phyloP scores from a whole-genome alignment of 2,113 vertebrate species.

The Illadopsis cleaveri region DNA sequence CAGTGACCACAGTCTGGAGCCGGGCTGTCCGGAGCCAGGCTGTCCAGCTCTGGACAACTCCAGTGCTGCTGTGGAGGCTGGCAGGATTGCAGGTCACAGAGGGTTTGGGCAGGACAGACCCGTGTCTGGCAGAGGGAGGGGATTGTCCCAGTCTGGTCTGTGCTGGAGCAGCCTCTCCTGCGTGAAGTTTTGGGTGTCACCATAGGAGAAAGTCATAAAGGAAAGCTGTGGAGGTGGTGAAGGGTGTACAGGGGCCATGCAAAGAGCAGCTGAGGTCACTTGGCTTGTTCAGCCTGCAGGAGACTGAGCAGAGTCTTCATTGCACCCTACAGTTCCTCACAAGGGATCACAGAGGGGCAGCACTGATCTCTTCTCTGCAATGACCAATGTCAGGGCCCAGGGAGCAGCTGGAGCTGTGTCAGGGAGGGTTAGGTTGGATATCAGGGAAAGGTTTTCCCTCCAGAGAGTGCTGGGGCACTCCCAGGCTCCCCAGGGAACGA shows the following conservation, averaged over 20 bases:
- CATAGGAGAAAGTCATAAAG: background rate
- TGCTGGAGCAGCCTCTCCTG: background rate
- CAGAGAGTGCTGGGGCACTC: background rate
- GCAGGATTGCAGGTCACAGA: background rate
- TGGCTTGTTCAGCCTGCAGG: background rate
- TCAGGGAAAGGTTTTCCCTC: background rate
- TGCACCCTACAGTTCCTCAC: background rate
- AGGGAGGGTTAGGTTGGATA: rapidly evolving
- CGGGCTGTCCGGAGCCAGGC: background rate
- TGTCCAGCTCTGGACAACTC: background rate
- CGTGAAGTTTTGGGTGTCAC: background rate
- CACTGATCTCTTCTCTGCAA: background rate
- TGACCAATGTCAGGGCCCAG: background rate
- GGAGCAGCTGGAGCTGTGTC: background rate
- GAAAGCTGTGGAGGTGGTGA: background rate
- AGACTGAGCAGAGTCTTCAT: background rate
- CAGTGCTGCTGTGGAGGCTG: background rate
- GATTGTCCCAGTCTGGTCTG: background rate
- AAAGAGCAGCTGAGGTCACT: background rate
- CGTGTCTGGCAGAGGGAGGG: background rate
- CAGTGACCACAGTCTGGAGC: background rate
- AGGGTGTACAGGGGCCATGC: background rate
- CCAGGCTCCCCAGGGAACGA: background rate
- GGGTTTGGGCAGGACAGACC: background rate
- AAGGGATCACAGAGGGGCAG: background rate